Evolutionary conservation across 2,113 vertebrate genomes (phyloP), one percentile per base, ranked within the genome.

Genomic region (Austrofundulus limnaeus): DNA sequence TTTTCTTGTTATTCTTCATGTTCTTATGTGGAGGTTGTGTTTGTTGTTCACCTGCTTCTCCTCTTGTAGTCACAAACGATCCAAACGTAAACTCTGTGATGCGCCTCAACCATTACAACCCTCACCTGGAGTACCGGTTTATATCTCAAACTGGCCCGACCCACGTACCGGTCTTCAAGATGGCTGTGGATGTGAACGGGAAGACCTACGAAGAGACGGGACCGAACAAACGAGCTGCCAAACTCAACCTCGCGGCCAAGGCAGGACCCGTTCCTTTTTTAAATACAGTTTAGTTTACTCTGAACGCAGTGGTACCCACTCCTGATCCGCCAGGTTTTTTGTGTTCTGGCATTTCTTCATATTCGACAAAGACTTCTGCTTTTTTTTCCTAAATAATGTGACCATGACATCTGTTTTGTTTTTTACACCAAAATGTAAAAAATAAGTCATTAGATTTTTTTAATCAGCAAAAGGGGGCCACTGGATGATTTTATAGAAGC

Each of bases 121-220:
- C 96, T 0, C 96, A 96, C 0, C 91, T 98, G 49, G 95, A 96
- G 77, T 98, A 97, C 88, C 93, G 93, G 20, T 93, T 98, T 3
- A 82, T 94, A 5, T 96, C 95, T 2, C 96, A 99, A 70, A 96
- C 95, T 0, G 96, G 96, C 0, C 96, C 97, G 0, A 96, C 98
- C 48, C 97, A 99, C 0, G 95, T 95, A 6, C 96, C 97, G 0
- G 94, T 98, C 48, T 99, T 99, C 67, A 95, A 94, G 0, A 98
- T 99, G 96, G 90, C 94, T 0, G 95, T 99, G 50, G 96, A 98
- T 42, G 90, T 98, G 0, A 94, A 97, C 0, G 95, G 95, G 19
- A 94, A 92, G 25, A 93, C 91, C 0, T 97, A 96, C 0, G 95
- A 98, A 84, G 94, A 95, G 0, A 95, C 95, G 0, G 96, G 97